Evolutionary conservation across 2,113 vertebrate genomes (phyloP).

Genomic region (Heterocephalus glaber): DNA sequence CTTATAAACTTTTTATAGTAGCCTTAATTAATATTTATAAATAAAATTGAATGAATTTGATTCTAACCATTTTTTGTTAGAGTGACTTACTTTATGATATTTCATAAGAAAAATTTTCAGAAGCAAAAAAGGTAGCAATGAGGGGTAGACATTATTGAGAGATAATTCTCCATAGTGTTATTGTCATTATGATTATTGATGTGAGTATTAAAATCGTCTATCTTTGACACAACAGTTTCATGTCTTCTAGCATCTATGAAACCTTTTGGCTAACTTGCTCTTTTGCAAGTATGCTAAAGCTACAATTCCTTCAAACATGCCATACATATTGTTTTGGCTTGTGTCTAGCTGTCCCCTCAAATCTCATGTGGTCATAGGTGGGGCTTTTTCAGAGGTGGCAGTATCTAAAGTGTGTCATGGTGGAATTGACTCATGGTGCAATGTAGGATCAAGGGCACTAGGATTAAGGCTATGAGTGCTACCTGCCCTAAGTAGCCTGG

Average conservation of each 20-base stretch:
- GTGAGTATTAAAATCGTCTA: background rate
- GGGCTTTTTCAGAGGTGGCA: background rate
- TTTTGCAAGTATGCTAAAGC: background rate
- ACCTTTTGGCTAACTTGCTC: background rate
- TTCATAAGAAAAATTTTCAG: background rate
- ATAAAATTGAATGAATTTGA: background rate
- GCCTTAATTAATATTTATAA: background rate
- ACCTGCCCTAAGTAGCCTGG: fast-evolving
- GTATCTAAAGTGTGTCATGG: background rate
- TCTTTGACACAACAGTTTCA: background rate
- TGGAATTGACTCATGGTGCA: background rate
- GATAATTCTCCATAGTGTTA: background rate
- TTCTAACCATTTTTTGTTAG: background rate
- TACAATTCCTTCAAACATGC: background rate
- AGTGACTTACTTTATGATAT: background rate
- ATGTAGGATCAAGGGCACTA: background rate
- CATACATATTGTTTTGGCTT: background rate
- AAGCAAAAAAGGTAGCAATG: background rate
- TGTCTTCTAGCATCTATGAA: background rate
- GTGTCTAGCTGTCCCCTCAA: background rate
- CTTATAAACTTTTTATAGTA: background rate
- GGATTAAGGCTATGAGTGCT: background rate
- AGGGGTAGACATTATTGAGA: background rate
- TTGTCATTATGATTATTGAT: background rate
- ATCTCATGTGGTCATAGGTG: background rate